phyloP scores from a whole-genome alignment of 2,888 invertebrate genomes.

The Ganaspis brasiliensis region DNA sequence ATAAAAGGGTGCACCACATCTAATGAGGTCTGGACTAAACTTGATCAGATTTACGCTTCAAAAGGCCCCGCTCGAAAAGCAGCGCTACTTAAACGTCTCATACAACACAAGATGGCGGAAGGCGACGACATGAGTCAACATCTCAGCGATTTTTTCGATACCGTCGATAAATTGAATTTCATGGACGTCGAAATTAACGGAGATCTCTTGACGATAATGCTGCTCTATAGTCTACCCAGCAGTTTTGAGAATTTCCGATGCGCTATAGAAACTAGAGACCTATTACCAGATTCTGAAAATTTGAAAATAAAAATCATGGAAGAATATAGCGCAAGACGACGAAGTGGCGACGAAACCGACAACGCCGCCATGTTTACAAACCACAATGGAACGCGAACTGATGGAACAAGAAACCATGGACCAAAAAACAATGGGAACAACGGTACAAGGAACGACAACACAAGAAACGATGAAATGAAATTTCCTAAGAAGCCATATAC shows the following conservation, averaged over 20 bases:
- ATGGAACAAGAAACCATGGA: background rate
- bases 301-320: slow-evolving; percentile 52
- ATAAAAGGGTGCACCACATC: too few relatives aligned
- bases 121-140: slow-evolving; percentile 51
- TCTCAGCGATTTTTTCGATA: slow-evolving; percentile 48
- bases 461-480: background rate
- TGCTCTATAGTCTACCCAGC: too few relatives aligned
- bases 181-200: too few relatives aligned
- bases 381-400: background rate
- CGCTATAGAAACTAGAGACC: slow-evolving; percentile 55
- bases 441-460: background rate
- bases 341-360: slow-evolving; percentile 4
- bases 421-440: background rate
- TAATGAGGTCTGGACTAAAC: slow-evolving; percentile 50
- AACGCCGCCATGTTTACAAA: background rate
- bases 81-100: slow-evolving; percentile 50
- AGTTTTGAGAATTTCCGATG: slow-evolving; percentile 52
- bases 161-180: slow-evolving; percentile 53
- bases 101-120: slow-evolving; percentile 50
- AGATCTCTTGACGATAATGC: too few relatives aligned
- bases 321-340: slow-evolving; percentile 47
- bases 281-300: slow-evolving; percentile 49
- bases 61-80: slow-evolving; percentile 55
- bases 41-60: slow-evolving; percentile 41
- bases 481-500: background rate